A percentile compares a stretch with the other conserved stretches of the same genome.
These are phyloP conservation scores for Cygnus atratus DNA, from an alignment of 2,113 vertebrate genomes.

Conservation along the genomic window DNA sequence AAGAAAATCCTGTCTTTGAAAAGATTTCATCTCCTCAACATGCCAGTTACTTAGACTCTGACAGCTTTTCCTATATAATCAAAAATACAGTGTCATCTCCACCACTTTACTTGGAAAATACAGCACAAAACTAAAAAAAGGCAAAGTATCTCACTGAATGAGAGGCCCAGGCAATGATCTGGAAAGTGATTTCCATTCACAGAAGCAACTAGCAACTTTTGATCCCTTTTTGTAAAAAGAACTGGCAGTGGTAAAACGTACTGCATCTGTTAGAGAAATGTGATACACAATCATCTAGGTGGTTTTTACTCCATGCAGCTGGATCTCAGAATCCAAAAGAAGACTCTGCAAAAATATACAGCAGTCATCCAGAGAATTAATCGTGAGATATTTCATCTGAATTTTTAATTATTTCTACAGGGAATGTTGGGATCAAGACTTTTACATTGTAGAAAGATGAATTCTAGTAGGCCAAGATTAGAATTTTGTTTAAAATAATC, in stretches of 20 bases:
- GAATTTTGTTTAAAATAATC: neutral
- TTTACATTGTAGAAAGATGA: neutral
- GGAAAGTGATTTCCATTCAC: neutral
- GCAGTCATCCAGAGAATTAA: neutral
- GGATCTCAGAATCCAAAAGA: neutral
- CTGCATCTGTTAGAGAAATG: fast-evolving
- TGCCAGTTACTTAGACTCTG: neutral
- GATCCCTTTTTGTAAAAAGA: neutral
- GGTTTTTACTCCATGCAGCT: neutral
- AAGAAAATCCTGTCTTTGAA: neutral
- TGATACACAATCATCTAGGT: no score
- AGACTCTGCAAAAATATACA: neutral
- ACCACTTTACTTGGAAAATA: neutral
- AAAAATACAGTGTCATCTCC: neutral
- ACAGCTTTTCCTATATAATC: neutral
- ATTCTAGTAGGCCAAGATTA: neutral
- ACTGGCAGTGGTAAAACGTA: no score
- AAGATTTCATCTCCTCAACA: neutral
- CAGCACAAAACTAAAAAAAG: neutral
- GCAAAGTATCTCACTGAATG: neutral
- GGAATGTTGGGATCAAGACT: neutral
- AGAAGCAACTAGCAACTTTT: neutral
- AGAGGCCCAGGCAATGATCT: neutral
- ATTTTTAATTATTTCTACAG: neutral
- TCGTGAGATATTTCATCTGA: neutral